Base-by-base conservation (phyloP, 2,888 invertebrate genomes). In the Crepidodera aurea region DNA sequence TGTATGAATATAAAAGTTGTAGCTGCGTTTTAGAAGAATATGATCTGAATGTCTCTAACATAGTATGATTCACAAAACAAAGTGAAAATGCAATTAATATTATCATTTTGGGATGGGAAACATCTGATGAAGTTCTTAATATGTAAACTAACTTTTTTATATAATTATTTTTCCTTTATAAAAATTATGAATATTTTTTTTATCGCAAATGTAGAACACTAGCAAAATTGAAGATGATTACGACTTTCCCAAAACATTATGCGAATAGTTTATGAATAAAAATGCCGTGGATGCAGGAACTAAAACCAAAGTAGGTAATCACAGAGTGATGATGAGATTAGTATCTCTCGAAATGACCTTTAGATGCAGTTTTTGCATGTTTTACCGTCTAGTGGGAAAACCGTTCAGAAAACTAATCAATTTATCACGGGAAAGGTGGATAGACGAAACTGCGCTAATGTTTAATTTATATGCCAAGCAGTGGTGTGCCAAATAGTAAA, bases 391-490 rank as follows among this genome's bases (percentile, higher is more conserved):
- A 39, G 40, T 40, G 53, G 57, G 57, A 48, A 57, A 57, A 57
- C 48, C 48, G 37, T 57, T 57, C 48, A 57, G 48, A 50, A 57
- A 57, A 51, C 44, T 61, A 55, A 63, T 63, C 63, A 56, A 66
- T 66, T 66, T 58, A 66, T 63, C 57, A 63, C 60, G 61, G 57
- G 22, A 60, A 55, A 60, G 56, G 48, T 51, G 46, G 40, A 57
- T 29, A 39, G 51, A 61, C 50, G 32, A 44, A 57, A 60, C 60
- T 48, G 13, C 34, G 48, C 42, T 59, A 56, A 56, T 56, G 46
- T 56, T 18, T 51, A 50, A 62, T 42, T 19, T n/a, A n/a, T n/a
- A n/a, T 50, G 25, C 46, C 57, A 53, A 32, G 40, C 60, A 65
- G 48, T 51, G 54, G 53, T 48, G 62, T 60, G 12, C 25, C n/a